phyloP scores from a whole-genome alignment of 2,113 vertebrate species.

The Hippoglossus stenolepis region DNA sequence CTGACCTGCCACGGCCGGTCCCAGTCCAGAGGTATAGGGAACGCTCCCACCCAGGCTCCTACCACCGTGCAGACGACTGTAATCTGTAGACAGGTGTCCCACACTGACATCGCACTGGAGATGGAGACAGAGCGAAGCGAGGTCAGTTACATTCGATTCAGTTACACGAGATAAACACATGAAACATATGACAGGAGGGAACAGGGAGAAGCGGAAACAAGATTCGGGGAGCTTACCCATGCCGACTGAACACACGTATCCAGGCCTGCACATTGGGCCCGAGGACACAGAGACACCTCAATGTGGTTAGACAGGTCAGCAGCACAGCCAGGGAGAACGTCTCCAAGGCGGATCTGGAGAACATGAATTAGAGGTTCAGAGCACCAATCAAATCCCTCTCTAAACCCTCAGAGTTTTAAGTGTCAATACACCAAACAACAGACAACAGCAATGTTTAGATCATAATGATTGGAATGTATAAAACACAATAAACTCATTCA shows the following conservation, averaged over 20 bases:
- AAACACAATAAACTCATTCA: too few relatives aligned
- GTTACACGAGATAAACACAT: background rate
- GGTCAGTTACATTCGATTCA: background rate
- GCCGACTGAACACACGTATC: slow-evolving; percentile 95
- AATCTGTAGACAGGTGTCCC: slow-evolving; percentile 95
- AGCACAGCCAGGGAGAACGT: slow-evolving; percentile 93
- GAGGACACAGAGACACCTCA: slow-evolving; percentile 93
- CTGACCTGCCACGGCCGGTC: slow-evolving; percentile 98
- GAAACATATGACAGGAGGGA: background rate
- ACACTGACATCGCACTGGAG: slow-evolving; percentile 91
- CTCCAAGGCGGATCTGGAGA: slow-evolving; percentile 88
- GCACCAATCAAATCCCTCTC: too few relatives aligned
- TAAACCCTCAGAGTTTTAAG: too few relatives aligned
- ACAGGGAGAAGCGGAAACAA: background rate
- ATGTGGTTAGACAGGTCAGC: slow-evolving; percentile 91
- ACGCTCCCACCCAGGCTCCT: slow-evolving; percentile 93
- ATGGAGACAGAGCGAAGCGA: slow-evolving; percentile 10
- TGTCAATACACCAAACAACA: too few relatives aligned
- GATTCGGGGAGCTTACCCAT: slow-evolving; percentile 85
- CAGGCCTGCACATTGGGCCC: slow-evolving; percentile 95
- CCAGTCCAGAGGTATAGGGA: slow-evolving; percentile 97
- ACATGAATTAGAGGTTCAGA: background rate
- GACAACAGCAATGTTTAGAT: too few relatives aligned
- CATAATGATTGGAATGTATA: too few relatives aligned
- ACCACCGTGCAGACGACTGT: slow-evolving; percentile 88